Base-by-base conservation (phyloP, 2,113 vertebrate species). In the Podiceps cristatus region DNA sequence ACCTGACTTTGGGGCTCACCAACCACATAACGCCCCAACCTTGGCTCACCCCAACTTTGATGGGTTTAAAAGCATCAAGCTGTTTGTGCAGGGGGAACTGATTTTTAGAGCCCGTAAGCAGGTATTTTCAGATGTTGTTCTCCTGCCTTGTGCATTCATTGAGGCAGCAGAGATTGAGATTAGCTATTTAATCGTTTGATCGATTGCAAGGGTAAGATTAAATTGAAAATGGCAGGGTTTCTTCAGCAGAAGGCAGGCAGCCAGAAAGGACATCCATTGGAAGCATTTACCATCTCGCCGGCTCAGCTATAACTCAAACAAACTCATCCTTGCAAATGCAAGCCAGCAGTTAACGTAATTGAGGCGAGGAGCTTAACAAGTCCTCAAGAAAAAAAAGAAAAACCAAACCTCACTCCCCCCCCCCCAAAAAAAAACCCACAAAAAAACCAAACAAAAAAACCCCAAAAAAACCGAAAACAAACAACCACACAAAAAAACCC, bases 81-180 rank as follows among this genome's bases (percentile, higher is more conserved):
- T 42, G 11, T 40, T 25, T 52, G 31, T 33, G 25, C 50, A 10
- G 8, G 25, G 6, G 14, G 15, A 40, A 77, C 31, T 2, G 3
- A 44, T 45, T 68, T 73, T 19, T 12, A 22, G 63, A 79, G 53
- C 29, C 72, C 4, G 0, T 31, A 11, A 24, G 45, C 5, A 22
- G 62, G 11, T 14, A 25, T 68, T 62, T 73, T 73, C 42, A 8
- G 42, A 56, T 9, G 10, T 16, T 18, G 27, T 42, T 60, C 77
- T 71, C 24, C 62, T n/a, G 11, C 19, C 45, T 14, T 1, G 11
- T 2, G 27, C 56, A 1, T 4, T 47, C 56, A 22, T 4, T 1
- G n/a, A 45, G 53, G 67, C 59, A 33, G 77, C 68, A 68, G 37
- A 63, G 86, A 55, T 6, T 3, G 58, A 56, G 74, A 47, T 24